A percentile compares a stretch with the other conserved stretches of the same genome.
Evolutionary conservation across 2,113 vertebrate species (phyloP).

Genomic region (Osmerus eperlanus): DNA sequence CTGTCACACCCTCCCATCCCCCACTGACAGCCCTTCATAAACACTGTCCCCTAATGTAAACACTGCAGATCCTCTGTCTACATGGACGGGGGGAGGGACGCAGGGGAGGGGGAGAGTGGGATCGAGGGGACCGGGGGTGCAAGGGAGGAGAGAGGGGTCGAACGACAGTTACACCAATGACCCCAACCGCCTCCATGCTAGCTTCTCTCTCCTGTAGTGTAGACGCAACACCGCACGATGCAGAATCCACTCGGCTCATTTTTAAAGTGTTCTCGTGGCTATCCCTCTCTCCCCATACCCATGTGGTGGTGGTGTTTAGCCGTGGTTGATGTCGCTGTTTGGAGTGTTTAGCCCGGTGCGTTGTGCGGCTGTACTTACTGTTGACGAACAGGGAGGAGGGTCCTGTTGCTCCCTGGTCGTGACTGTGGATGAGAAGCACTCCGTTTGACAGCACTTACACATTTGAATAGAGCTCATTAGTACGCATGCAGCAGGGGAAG

Average conservation of each 20-base stretch:
- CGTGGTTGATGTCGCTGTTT: background rate
- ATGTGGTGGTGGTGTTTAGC: background rate
- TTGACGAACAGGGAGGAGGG: conserved; percentile 18
- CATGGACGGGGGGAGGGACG: background rate
- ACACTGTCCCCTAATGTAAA: conserved; percentile 58
- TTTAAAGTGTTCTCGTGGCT: no score
- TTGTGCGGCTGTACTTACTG: conserved; percentile 4
- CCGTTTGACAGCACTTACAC: conserved; percentile 43
- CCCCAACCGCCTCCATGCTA: background rate
- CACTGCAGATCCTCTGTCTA: conserved; percentile 25
- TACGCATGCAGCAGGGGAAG: conserved; percentile 11
- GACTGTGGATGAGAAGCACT: conserved; percentile 34
- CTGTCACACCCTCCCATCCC: conserved; percentile 36
- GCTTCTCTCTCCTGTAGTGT: background rate
- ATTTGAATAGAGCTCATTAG: conserved; percentile 55
- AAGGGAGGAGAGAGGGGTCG: conserved; percentile 5
- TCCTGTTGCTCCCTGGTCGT: background rate
- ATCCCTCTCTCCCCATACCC: no score
- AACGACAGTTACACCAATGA: background rate
- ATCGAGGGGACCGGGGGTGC: conserved; percentile 16
- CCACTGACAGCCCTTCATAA: conserved; percentile 46
- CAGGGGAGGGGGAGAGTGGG: conserved; percentile 12
- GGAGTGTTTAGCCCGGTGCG: background rate
- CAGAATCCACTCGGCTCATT: no score
- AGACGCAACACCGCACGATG: no score